Percentiles rank a stretch among this genome's conserved stretches.
Conservation (phyloP, 2,797 vertebrate species). For the Pseudochirops corinnae region DNA sequence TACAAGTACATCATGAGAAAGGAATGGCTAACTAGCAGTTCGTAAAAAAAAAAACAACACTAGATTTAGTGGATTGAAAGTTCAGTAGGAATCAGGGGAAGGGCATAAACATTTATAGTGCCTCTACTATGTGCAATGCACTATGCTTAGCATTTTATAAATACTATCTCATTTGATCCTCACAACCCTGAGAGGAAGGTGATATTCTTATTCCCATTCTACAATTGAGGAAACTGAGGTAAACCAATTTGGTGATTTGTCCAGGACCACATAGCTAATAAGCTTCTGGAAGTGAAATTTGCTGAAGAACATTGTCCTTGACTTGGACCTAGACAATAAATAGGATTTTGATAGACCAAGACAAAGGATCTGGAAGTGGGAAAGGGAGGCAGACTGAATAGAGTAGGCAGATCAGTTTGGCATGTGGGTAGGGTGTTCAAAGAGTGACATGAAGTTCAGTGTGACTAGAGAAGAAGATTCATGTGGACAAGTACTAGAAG, state of each 20-base stretch:
- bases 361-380: background rate
- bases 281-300: background rate
- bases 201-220: background rate
- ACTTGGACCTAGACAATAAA: background rate
- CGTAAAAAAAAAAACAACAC: background rate
- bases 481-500: constrained; percentile 31
- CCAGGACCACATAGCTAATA: background rate
- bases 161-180: background rate
- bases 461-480: constrained; percentile 20
- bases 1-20: background rate
- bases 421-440: background rate
- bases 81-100: background rate
- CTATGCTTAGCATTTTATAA: background rate
- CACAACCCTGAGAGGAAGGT: background rate
- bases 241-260: background rate
- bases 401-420: background rate
- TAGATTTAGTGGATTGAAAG: background rate
- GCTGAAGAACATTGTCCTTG: background rate
- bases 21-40: background rate
- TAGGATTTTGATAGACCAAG: background rate
- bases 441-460: constrained; percentile 4
- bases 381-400: background rate
- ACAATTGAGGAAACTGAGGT: background rate
- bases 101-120: background rate
- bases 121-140: background rate